These are phyloP conservation scores for Brenthis daphne DNA, from an alignment of 2,888 invertebrate species.

Conservation along the genomic window DNA sequence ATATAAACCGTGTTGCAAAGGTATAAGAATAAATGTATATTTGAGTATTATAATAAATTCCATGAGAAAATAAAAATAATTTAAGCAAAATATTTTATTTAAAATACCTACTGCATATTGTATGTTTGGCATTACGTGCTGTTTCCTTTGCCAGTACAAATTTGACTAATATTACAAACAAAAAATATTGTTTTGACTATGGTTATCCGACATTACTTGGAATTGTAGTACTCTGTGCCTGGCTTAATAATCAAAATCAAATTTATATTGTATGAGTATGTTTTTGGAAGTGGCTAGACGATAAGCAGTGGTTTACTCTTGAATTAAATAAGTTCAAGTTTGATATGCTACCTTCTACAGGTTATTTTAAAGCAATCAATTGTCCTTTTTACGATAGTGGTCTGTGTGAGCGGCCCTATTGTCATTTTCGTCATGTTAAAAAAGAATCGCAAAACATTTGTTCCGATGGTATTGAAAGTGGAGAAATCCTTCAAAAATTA, in stretches of 20 bases:
- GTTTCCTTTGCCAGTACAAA: neutral
- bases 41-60: too few species aligned
- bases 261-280: slow-evolving; percentile 21
- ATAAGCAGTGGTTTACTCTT: slow-evolving; percentile 21
- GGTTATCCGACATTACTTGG: slow-evolving; percentile 7
- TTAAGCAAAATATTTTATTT: too few species aligned
- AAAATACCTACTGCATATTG: neutral
- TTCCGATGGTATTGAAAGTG: slow-evolving; percentile 71
- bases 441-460: slow-evolving; percentile 82
- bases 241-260: slow-evolving; percentile 19
- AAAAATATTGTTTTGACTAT: slow-evolving; percentile 3
- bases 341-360: slow-evolving; percentile 94
- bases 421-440: slow-evolving; percentile 94
- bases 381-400: slow-evolving; percentile 93
- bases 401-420: slow-evolving; percentile 93
- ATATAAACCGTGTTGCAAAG: too few species aligned
- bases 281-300: slow-evolving; percentile 28
- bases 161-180: neutral
- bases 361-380: slow-evolving; percentile 91
- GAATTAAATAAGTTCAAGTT: slow-evolving; percentile 31
- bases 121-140: neutral
- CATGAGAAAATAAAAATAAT: too few species aligned
- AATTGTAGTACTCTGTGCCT: slow-evolving; percentile 24
- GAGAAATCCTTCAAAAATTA: slow-evolving; percentile 80
- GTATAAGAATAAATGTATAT: too few species aligned